Base-by-base conservation (phyloP, 2,113 vertebrate genomes). In the Cercocebus atys region DNA sequence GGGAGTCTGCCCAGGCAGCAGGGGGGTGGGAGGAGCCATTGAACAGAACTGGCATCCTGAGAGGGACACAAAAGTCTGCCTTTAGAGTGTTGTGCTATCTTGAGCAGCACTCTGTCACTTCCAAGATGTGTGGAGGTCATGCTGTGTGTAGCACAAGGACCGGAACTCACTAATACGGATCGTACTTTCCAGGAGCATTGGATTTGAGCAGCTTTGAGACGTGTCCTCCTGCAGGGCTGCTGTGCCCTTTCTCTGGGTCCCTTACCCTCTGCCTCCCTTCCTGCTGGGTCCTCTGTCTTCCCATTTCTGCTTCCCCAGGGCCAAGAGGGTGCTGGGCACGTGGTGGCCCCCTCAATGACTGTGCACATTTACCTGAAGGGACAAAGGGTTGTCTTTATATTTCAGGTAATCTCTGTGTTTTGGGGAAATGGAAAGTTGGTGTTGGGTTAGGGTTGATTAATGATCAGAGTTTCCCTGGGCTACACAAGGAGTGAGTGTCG, bases 141-240 rank as follows among this genome's bases (percentile, higher is more conserved):
- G 23, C 16, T 38, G 6, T 32, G 5, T 73, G 38, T 30, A 75
- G 32, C 35, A n/a, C 27, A 13, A 57, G n/a, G 16, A 50, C 40
- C 4, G 3, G 5, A 20, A 13, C 23, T n/a, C 6, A 50, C 1
- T 3, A 2, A 30, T 2, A 3, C 16, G 25, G 27, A 23, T 12
- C 18, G 59, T 35, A 3, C 27, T 55, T 45, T 25, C 52, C 35
- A 9, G 43, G 5, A 18, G 40, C 38, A 6, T 12, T 0, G 38
- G 66, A 16, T 23, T 79, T 35, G n/a, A 40, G 40, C 30, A 1
- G 88, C 43, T 50, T 78, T 76, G 35, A 40, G 47, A 50, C 43
- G 35, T 57, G 6, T 59, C 78, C 30, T 57, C 18, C 92, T 52
- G 1, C 6, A 1, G 38, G 12, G 30, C 83, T 25, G 18, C 9